Conservation (phyloP, 1,140 invertebrate genomes). For the Pseudobourletiella spinata region DNA sequence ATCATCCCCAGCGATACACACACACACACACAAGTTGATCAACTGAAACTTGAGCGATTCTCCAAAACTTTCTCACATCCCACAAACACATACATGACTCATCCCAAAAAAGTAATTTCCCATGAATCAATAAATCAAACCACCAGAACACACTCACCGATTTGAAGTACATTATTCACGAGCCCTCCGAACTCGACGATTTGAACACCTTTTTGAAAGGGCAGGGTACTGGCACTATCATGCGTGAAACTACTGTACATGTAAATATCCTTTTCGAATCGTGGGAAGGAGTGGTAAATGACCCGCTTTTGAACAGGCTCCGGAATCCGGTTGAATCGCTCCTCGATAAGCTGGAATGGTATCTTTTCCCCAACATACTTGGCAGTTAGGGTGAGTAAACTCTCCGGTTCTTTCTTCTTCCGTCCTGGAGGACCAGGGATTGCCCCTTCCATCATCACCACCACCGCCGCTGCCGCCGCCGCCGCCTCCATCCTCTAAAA, state of each 20-base stretch:
- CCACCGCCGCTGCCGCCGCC: no score
- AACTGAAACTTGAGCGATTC: not conserved
- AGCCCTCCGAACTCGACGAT: constrained; percentile 60
- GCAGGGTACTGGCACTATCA: constrained; percentile 48
- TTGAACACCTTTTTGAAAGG: constrained; percentile 74
- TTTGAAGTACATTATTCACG: constrained; percentile 75
- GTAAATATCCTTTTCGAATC: constrained; percentile 75
- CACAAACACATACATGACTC: no score
- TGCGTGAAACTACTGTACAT: constrained; percentile 57
- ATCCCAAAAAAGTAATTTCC: no score
- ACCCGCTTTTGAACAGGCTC: constrained; percentile 77
- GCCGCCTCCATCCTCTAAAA: no score
- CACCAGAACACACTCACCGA: constrained; percentile 49
- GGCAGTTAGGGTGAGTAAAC: not conserved
- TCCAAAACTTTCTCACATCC: not conserved
- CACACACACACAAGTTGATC: not conserved
- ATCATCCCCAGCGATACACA: not conserved
- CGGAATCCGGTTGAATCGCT: constrained; percentile 73
- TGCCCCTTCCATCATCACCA: no score
- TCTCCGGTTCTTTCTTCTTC: no score
- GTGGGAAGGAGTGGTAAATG: constrained; percentile 79
- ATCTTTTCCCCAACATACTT: constrained; percentile 63
- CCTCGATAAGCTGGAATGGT: constrained; percentile 76
- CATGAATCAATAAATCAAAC: not conserved
- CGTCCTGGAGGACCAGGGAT: no score